Base-by-base conservation (phyloP, 2,888 invertebrate species). In the Troilus luridus region DNA sequence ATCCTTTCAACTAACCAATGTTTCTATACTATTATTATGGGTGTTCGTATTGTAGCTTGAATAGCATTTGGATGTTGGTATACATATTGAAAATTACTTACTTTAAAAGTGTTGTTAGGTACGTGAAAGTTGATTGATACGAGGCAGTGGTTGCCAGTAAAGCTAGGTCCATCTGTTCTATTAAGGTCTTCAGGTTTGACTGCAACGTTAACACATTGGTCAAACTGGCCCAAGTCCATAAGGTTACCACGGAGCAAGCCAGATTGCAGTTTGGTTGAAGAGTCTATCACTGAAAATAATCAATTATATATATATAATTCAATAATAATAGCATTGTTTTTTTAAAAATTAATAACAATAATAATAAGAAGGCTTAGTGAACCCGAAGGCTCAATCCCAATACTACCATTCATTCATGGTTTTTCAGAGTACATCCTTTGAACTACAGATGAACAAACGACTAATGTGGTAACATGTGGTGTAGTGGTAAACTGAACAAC, bases 231-330 rank as follows among this genome's bases (percentile, higher is more conserved):
- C 59, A 94, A 93, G 91, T 95, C 94, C 27, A 94, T 93, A 12
- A 94, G 92, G 92, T 95, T 94, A 0, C 95, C 95, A 19, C 93
- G 92, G 10, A 95, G 92, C 24, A 95, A 92, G 7, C 95, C 95
- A 14, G 94, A 93, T 62, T 94, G 95, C 1, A 95, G 92, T 93
- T 95, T 95, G 6, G 95, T 94, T 6, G 94, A 94, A 0, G 95
- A 93, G 93, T 95, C 95, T 58, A 95, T 92, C 95, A 95, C 95
- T 95, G 93, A 0, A 58, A 85, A 56, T 8, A 85, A 56, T n/a
- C 21, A n/a, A 81, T n/a, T 67, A 12, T 3, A 14, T 24, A n/a
- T 24, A 0, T 12, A 12, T 67, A 2, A 64, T 64, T 64, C 8
- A 64, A 3, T 41, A 41, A 41, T 5, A 41, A 41, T 41, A 41